A percentile compares a stretch with the other conserved stretches of the same genome.
These are phyloP conservation scores for Tychaedon coryphoeus DNA, from an alignment of 2,113 vertebrate genomes.

Conservation along the genomic window DNA sequence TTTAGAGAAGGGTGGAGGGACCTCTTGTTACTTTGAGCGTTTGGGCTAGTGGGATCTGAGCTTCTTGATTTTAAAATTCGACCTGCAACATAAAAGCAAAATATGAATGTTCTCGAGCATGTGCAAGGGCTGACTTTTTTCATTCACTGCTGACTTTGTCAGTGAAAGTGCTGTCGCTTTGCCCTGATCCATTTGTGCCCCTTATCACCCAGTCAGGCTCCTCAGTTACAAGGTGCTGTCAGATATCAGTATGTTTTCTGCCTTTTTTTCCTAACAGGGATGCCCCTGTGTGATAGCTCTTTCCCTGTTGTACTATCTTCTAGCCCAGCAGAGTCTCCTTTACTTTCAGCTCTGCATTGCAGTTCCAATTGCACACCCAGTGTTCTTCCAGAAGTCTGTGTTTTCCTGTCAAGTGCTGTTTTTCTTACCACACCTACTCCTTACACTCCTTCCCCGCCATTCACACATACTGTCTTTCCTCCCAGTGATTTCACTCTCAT, in stretches of 20 bases:
- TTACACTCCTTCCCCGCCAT: neutral
- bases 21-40: neutral
- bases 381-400: neutral
- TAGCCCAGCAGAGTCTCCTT: neutral
- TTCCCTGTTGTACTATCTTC: neutral
- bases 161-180: neutral
- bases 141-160: neutral
- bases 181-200: neutral
- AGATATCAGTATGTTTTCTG: neutral
- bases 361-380: neutral
- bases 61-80: neutral
- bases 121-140: neutral
- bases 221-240: neutral
- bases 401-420: neutral
- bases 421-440: neutral
- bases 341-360: neutral
- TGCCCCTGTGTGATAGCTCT: accelerated
- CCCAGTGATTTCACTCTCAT: neutral
- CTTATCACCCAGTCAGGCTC: neutral
- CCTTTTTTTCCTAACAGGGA: neutral
- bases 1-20: neutral
- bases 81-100: neutral
- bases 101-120: neutral
- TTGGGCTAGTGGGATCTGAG: neutral
- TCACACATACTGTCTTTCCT: neutral